These are phyloP conservation scores for Copidosoma floridanum DNA, from an alignment of 1,140 invertebrate genomes.

Conservation along the genomic window DNA sequence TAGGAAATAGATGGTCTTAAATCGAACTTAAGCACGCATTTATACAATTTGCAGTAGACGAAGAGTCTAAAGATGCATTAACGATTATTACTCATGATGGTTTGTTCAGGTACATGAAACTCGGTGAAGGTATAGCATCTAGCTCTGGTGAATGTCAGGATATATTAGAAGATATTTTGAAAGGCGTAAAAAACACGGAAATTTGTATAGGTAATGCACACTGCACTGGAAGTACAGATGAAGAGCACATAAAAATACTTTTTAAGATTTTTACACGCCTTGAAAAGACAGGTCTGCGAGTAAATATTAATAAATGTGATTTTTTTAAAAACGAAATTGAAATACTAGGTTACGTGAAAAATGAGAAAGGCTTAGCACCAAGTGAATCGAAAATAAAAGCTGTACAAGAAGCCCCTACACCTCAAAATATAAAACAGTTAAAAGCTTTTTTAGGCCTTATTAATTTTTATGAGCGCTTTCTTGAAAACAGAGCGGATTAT, in stretches of 20 bases:
- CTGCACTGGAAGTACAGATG: neutral
- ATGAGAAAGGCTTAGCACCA: neutral
- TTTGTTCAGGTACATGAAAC: neutral
- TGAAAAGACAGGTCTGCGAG: neutral
- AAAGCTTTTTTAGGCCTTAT: neutral
- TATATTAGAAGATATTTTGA: neutral
- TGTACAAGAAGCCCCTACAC: neutral
- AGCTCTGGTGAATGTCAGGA: neutral
- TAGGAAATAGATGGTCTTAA: slow-evolving; percentile 40
- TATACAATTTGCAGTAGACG: slow-evolving; percentile 43
- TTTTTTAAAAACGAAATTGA: slow-evolving; percentile 27
- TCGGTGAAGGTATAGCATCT: neutral
- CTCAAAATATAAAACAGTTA: neutral
- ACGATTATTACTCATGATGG: slow-evolving; percentile 14
- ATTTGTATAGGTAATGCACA: neutral
- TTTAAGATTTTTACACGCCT: neutral
- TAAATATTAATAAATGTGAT: slow-evolving; percentile 24
- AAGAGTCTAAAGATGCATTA: slow-evolving; percentile 36
- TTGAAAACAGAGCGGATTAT: neutral
- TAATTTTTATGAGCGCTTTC: slow-evolving; percentile 33
- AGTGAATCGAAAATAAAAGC: neutral
- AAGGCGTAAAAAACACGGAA: neutral
- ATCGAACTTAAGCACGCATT: slow-evolving; percentile 47
- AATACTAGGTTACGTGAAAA: slow-evolving; percentile 29
- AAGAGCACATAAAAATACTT: slow-evolving; percentile 12